A percentile compares a stretch with the other conserved stretches of the same genome.
Evolutionary conservation across 53 echinoderm and acorn worm species (phyloP).

Genomic region (Mesocentrotus franciscanus): DNA sequence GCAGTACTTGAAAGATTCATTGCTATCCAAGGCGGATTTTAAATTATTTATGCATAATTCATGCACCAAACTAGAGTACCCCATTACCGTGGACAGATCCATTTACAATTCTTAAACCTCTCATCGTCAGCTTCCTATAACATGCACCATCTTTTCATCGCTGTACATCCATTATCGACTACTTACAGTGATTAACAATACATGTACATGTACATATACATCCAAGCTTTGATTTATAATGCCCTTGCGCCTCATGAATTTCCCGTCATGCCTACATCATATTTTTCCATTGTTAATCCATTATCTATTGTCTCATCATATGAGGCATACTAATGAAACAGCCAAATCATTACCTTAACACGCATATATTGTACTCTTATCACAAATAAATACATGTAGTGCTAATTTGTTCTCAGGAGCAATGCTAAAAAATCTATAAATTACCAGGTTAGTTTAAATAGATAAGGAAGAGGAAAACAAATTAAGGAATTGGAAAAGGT

Average conservation of each 20-base stretch:
- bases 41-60: neutral
- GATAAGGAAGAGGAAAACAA: too few relatives aligned
- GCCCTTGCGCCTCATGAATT: neutral
- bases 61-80: neutral
- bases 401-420: too few relatives aligned
- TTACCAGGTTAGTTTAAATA: neutral
- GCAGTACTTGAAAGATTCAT: too few relatives aligned
- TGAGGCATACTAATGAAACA: neutral
- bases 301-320: neutral
- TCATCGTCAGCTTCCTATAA: neutral
- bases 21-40: neutral
- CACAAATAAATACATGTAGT: too few relatives aligned
- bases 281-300: neutral
- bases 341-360: neutral
- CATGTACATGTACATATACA: neutral
- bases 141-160: neutral
- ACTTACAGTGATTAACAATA: neutral
- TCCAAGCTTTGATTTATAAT: neutral
- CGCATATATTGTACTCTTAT: neutral
- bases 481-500: too few relatives aligned
- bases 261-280: neutral
- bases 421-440: too few relatives aligned
- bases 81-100: neutral
- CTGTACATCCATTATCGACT: neutral
- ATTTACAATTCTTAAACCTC: neutral